Conservation (phyloP, 2,888 invertebrate genomes). For the Xestoiulus laeticollis region DNA sequence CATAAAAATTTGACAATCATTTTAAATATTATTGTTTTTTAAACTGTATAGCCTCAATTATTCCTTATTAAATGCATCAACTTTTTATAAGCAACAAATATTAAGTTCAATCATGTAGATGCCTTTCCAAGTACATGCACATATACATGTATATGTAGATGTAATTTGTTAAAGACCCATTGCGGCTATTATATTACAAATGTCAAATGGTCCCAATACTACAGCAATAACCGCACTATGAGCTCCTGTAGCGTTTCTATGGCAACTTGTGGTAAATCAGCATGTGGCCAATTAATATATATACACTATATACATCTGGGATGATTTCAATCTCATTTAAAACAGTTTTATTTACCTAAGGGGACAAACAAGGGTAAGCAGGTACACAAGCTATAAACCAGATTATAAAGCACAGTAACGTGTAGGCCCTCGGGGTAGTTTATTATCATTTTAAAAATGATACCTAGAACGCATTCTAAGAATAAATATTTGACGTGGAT, state of each 20-base stretch:
- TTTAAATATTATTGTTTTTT: too few relatives aligned
- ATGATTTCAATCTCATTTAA: slow-evolving; percentile 1
- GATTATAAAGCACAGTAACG: not conserved
- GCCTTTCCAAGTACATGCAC: too few relatives aligned
- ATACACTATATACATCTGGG: not conserved
- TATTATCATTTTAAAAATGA: not conserved
- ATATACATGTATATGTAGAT: not conserved
- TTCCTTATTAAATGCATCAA: too few relatives aligned
- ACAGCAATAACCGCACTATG: not conserved
- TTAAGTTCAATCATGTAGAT: too few relatives aligned
- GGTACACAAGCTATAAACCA: not conserved
- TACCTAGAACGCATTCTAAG: too few relatives aligned
- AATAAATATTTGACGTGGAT: slow-evolving; percentile 5
- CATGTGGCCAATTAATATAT: slow-evolving; percentile 3
- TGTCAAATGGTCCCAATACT: not conserved
- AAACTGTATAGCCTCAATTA: too few relatives aligned
- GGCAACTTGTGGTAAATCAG: not conserved
- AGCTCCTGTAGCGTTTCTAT: not conserved
- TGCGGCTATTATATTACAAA: not conserved
- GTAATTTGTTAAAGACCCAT: not conserved
- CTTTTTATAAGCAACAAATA: too few relatives aligned
- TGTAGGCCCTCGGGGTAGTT: not conserved
- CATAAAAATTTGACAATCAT: too few relatives aligned
- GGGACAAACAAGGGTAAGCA: not conserved
- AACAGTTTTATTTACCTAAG: not conserved